A percentile compares a stretch with the other conserved stretches of the same genome.
Evolutionary conservation across 1,140 invertebrate species (phyloP).

Genomic region (Globodera ellingtonae): DNA sequence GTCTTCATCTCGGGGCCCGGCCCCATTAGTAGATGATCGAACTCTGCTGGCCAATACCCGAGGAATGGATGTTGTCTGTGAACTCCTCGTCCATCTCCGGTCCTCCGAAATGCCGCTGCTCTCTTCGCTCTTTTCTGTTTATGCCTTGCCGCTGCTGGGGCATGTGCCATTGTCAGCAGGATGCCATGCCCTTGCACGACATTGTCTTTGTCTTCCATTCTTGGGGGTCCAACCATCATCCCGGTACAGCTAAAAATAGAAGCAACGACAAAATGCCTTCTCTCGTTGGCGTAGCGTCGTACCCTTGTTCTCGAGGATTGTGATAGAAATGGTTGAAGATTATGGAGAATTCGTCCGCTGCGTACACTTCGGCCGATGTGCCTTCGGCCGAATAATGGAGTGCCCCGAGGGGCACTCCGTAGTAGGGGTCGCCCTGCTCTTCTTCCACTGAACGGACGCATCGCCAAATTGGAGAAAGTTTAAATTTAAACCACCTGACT

Average conservation of each 20-base stretch:
- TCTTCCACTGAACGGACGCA: conserved; percentile 25
- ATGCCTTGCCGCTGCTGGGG: conserved; percentile 31
- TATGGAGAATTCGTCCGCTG: conserved; percentile 58
- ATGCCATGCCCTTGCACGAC: conserved; percentile 51
- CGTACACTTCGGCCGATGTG: conserved; percentile 58
- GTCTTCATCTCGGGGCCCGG: conserved; percentile 31
- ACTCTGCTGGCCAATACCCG: conserved; percentile 50
- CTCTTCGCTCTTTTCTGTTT: conserved; percentile 20
- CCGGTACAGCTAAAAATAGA: conserved; percentile 42
- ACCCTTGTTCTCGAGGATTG: conserved; percentile 42
- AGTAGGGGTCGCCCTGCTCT: conserved; percentile 50
- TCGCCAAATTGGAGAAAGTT: conserved; percentile 1
- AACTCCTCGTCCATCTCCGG: background rate
- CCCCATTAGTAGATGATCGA: conserved; percentile 54
- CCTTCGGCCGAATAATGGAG: conserved; percentile 54
- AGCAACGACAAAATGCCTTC: background rate
- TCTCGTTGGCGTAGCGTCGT: background rate
- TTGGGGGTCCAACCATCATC: conserved; percentile 58
- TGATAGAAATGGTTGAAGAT: conserved; percentile 61
- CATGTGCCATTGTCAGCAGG: conserved; percentile 51
- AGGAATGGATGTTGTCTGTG: conserved; percentile 23
- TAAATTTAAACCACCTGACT: conserved; percentile 12
- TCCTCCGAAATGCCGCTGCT: conserved; percentile 3
- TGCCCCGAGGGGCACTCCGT: conserved; percentile 50
- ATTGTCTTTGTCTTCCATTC: conserved; percentile 44